phyloP scores from a whole-genome alignment of 2,113 vertebrate species.

The Piaya cayana region DNA sequence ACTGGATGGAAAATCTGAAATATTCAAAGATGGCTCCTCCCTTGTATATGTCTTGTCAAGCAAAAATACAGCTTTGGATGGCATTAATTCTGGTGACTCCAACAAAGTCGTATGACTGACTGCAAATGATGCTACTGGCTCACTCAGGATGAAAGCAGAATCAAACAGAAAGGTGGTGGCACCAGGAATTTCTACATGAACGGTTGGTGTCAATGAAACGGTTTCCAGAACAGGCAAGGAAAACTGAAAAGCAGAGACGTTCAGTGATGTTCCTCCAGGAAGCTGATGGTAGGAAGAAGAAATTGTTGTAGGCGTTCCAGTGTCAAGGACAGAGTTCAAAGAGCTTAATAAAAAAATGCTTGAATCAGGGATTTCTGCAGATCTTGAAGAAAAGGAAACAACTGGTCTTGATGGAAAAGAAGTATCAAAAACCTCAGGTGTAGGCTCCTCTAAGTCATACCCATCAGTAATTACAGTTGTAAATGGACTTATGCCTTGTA shows the following conservation, averaged over 20 bases:
- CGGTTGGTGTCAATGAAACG: accelerated
- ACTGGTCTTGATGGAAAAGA: constrained; percentile 84
- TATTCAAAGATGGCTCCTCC: neutral
- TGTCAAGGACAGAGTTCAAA: neutral
- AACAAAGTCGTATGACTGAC: neutral
- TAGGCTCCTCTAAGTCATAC: constrained; percentile 81
- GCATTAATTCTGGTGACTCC: neutral
- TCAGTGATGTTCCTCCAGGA: neutral
- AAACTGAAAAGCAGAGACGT: neutral
- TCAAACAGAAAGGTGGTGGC: neutral
- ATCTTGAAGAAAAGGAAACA: constrained; percentile 77
- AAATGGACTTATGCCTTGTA: constrained; percentile 63
- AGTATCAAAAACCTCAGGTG: constrained; percentile 83
- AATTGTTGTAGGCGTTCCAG: neutral
- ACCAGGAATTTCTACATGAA: neutral
- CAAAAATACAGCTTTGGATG: constrained; percentile 12
- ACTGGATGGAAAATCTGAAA: constrained; percentile 10
- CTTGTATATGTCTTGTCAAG: neutral
- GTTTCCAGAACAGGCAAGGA: neutral
- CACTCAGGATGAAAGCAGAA: neutral
- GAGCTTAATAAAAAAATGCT: constrained; percentile 5
- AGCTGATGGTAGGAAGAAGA: constrained; percentile 18
- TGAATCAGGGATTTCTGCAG: neutral
- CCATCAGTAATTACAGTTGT: constrained; percentile 74
- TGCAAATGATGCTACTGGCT: neutral